These are phyloP conservation scores for Nomada ruficornis DNA, from an alignment of 2,888 invertebrate genomes.

Conservation along the genomic window DNA sequence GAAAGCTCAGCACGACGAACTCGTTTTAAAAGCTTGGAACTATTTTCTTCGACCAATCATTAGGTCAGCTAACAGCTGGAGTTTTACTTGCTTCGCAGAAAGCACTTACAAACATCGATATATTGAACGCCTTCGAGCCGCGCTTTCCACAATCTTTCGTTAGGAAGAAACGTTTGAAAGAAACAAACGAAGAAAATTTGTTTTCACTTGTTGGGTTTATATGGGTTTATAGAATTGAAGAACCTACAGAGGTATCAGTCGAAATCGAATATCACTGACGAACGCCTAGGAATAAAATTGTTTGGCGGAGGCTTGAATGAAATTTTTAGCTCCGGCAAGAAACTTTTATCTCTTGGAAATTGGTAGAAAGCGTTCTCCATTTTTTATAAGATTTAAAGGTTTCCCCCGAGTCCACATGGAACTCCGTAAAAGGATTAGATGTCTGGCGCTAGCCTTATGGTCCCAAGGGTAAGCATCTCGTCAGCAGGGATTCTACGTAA, in stretches of 20 bases:
- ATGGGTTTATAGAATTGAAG: neutral
- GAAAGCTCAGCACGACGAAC: neutral
- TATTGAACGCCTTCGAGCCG: conserved; percentile 15
- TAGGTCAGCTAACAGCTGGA: conserved; percentile 32
- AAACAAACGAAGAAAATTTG: neutral
- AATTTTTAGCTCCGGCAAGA: neutral
- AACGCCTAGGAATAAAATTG: neutral
- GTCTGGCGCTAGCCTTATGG: conserved; percentile 13
- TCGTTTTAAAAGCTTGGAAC: conserved; percentile 23
- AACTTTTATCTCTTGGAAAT: neutral
- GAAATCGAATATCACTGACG: too few relatives aligned
- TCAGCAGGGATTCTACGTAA: conserved; percentile 58
- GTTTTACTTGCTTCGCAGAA: conserved; percentile 39
- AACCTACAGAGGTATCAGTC: too few relatives aligned
- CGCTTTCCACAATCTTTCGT: conserved; percentile 26
- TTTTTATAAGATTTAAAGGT: conserved; percentile 36
- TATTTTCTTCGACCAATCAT: conserved; percentile 47
- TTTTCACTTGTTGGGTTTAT: neutral
- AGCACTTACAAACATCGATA: conserved; percentile 29
- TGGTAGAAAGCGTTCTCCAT: conserved; percentile 14
- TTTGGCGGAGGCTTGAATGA: neutral
- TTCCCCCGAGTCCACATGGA: conserved; percentile 6
- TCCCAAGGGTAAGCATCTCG: conserved; percentile 40
- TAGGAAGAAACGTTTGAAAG: neutral
- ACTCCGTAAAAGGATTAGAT: conserved; percentile 49